Evolutionary conservation across 2,888 invertebrate species (phyloP), one percentile per base, ranked within the genome.

Genomic region (Taphrorychus bicolor): DNA sequence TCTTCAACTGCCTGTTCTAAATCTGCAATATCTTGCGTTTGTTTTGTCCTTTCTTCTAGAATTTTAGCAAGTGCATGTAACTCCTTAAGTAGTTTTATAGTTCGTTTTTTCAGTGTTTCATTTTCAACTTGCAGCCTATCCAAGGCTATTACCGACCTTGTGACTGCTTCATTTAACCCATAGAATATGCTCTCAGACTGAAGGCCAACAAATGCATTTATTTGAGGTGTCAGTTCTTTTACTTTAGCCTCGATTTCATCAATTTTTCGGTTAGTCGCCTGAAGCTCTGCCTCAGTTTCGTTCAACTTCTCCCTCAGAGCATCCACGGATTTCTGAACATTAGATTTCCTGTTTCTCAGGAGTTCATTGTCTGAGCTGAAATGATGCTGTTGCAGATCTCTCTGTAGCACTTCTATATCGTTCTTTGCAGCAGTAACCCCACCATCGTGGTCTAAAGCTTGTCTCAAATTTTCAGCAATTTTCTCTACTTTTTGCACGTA

Each of bases 21-120:
- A n/a, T 70, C 53, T 23, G 70, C 42, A 5, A 76, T 41, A n/a
- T 72, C 63, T 53, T 74, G 71, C 11, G 71, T 72, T 62, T 74
- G 70, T 9, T 65, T 62, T 21, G 73, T 70, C 58, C 73, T 63
- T 22, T 73, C 70, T 16, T 75, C 76, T 22, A 76, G 61, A 11
- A 73, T 57, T 53, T 73, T 67, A 18, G 69, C 71, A 41, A 70
- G 70, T 5, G 64, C 59, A 45, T 74, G 73, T 3, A 76, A 59
- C 9, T 76, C 74, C 32, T 71, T 71, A 5, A 76, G 52, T 7
- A 76, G 42, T 18, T 72, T 64, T 5, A 72, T 61, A 65, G 73
- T 75, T 17, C 64, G 66, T n/a, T 64, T 64, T n/a, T 73, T 63
- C 18, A 72, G 42, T 1, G 70, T 69, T 2, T 52, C 63, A 18